Evolutionary conservation across 2,113 vertebrate genomes (phyloP).

Genomic region (Callopanchax toddi): DNA sequence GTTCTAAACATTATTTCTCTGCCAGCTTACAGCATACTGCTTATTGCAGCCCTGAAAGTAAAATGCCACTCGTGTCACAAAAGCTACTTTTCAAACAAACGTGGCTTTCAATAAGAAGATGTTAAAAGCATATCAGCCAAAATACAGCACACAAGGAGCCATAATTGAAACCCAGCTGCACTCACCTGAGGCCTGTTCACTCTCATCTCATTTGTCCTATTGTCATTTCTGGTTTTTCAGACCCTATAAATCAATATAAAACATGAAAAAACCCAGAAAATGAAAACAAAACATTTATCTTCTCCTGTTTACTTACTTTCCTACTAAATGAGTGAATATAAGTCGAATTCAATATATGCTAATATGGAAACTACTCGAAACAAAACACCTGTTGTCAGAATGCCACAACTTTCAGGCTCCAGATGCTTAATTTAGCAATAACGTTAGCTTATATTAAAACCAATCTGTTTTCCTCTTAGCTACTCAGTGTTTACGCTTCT

Average conservation of each 20-base stretch:
- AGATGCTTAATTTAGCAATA: neutral
- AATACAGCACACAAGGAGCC: slow-evolving; percentile 48
- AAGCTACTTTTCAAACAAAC: slow-evolving; percentile 43
- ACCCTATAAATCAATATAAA: neutral
- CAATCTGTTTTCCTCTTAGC: neutral
- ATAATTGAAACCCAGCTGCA: slow-evolving; percentile 35
- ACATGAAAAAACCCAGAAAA: neutral
- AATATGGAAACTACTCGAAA: too few relatives aligned
- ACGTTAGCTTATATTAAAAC: neutral
- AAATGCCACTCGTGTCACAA: slow-evolving; percentile 50
- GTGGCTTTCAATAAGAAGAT: slow-evolving; percentile 42
- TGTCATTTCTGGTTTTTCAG: slow-evolving; percentile 1
- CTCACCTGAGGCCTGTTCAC: slow-evolving; percentile 41
- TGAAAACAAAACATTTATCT: too few relatives aligned
- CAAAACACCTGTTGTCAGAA: neutral
- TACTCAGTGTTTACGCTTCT: neutral
- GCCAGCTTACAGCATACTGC: slow-evolving; percentile 8
- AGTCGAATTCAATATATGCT: neutral
- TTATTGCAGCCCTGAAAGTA: slow-evolving; percentile 26
- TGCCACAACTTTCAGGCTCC: neutral
- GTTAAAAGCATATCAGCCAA: slow-evolving; percentile 56
- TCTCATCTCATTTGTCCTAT: slow-evolving; percentile 4
- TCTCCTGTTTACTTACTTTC: too few relatives aligned
- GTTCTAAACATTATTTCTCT: slow-evolving; percentile 18
- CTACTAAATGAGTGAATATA: too few relatives aligned